These are phyloP conservation scores for Desmophyllum pertusum DNA, from an alignment of 92 coral and sea anemone species.

Conservation along the genomic window DNA sequence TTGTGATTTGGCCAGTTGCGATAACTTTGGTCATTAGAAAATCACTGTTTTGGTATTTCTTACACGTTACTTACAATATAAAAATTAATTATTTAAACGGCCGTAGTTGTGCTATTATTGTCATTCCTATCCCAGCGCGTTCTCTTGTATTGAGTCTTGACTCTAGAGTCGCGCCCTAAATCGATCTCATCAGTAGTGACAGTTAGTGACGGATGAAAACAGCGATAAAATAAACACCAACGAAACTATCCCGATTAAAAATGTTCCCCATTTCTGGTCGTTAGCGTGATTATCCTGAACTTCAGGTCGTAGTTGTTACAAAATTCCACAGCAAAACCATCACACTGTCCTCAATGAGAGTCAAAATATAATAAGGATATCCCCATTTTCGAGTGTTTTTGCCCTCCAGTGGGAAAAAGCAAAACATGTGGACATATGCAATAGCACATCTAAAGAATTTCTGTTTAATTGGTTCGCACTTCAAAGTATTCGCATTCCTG, in stretches of 20 bases:
- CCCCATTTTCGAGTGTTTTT: conserved; percentile 40
- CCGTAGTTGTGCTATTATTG: background rate
- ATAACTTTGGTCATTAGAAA: too few relatives aligned
- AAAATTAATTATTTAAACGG: background rate
- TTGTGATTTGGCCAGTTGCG: too few relatives aligned
- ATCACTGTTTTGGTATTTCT: too few relatives aligned
- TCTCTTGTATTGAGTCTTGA: conserved; percentile 16
- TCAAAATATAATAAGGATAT: conserved; percentile 40
- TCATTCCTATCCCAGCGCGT: conserved; percentile 4
- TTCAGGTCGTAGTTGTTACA: conserved; percentile 16
- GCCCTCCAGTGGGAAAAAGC: conserved; percentile 52
- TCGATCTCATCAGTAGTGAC: background rate
- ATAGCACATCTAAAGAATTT: conserved; percentile 38
- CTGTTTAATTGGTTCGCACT: conserved; percentile 34
- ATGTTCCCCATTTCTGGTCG: conserved; percentile 29
- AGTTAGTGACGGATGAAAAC: conserved; percentile 31
- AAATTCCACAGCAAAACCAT: conserved; percentile 41
- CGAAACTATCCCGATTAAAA: conserved; percentile 22
- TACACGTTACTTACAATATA: background rate
- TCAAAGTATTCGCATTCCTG: conserved; percentile 57
- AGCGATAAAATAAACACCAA: conserved; percentile 37
- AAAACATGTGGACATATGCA: conserved; percentile 50
- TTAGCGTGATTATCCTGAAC: conserved; percentile 18
- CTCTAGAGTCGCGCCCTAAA: background rate
- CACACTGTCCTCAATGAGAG: conserved; percentile 27